Conservation (phyloP, 2,888 invertebrate genomes). For the Abrostola tripartita region DNA sequence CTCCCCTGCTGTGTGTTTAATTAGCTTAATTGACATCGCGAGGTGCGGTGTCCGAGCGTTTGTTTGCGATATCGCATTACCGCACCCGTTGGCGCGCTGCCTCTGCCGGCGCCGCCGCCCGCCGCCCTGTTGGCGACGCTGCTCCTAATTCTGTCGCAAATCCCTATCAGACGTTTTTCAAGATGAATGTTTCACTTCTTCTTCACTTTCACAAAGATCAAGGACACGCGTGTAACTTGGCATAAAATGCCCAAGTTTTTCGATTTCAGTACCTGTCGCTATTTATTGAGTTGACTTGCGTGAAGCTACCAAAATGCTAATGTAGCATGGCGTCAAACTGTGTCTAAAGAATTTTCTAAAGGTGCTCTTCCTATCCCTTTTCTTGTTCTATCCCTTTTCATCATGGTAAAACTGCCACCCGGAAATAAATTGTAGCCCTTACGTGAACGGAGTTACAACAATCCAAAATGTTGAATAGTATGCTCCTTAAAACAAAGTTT, state of each 20-base stretch:
- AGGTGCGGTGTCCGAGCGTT: conserved; percentile 87
- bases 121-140: conserved; percentile 61
- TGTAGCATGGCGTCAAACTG: conserved; percentile 78
- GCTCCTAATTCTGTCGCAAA: conserved; percentile 29
- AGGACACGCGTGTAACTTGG: no score
- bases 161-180: conserved; percentile 32
- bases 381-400: conserved; percentile 67
- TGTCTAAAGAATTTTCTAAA: conserved; percentile 74
- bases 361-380: conserved; percentile 71
- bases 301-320: conserved; percentile 63
- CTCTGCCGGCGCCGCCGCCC: not conserved
- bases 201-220: no score
- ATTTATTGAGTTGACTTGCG: conserved; percentile 64
- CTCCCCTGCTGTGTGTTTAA: conserved; percentile 85
- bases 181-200: conserved; percentile 14
- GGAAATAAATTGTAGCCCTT: conserved; percentile 79
- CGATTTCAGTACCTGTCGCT: conserved; percentile 59
- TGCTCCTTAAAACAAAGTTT: conserved; percentile 51
- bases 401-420: conserved; percentile 78
- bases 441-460: conserved; percentile 76
- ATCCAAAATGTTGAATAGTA: conserved; percentile 66
- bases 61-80: conserved; percentile 87
- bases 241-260: conserved; percentile 58
- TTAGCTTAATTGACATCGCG: conserved; percentile 88
- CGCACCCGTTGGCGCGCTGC: conserved; percentile 56